Evolutionary conservation across 2,888 invertebrate species (phyloP).

Genomic region (Norana najaformis): DNA sequence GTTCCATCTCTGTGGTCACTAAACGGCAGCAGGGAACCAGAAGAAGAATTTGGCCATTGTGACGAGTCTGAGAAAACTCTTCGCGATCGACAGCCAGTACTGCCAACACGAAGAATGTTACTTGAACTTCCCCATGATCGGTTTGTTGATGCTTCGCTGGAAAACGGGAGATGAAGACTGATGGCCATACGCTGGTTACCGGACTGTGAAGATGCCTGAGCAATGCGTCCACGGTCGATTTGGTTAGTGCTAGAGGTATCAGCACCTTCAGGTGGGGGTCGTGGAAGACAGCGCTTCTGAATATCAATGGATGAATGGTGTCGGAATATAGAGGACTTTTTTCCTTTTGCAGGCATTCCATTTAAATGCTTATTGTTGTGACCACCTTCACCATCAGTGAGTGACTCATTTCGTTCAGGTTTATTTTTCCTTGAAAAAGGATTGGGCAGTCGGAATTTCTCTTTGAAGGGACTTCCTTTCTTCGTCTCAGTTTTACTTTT

Average conservation of each 20-base stretch:
- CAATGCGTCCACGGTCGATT: not conserved
- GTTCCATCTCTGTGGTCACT: not conserved
- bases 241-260: not conserved
- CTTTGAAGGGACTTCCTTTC: conserved; percentile 14
- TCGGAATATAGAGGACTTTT: not conserved
- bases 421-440: conserved; percentile 4
- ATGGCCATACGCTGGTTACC: not conserved
- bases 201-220: not conserved
- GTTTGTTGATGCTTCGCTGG: not conserved
- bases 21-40: not conserved
- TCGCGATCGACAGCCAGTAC: not conserved
- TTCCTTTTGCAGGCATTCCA: not conserved
- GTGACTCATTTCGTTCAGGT: not conserved
- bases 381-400: not conserved
- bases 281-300: conserved; percentile 21
- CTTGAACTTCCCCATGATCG: conserved; percentile 2
- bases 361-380: not conserved
- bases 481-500: not conserved
- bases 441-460: conserved; percentile 23
- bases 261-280: not conserved
- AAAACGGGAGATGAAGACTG: not conserved
- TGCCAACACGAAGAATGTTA: not conserved
- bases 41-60: conserved; percentile 7
- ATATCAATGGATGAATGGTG: conserved; percentile 18
- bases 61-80: conserved; percentile 3